Evolutionary conservation across 2,888 invertebrate species (phyloP).

Genomic region (Lycophotia porphyrea): DNA sequence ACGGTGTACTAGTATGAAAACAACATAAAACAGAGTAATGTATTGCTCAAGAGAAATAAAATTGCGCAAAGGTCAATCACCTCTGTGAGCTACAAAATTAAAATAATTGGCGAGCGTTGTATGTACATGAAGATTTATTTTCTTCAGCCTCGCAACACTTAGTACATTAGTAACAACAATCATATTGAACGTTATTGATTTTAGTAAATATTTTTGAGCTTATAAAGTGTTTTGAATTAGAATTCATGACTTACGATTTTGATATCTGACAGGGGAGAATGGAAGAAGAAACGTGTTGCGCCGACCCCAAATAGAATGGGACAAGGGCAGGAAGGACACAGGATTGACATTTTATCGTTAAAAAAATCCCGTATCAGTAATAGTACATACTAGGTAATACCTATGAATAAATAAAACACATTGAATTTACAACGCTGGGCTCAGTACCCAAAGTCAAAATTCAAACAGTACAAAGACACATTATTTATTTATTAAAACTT

Average conservation of each 20-base stretch:
- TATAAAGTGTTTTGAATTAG: no score
- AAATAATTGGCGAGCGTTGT: conserved; percentile 57
- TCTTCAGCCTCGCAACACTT: conserved; percentile 25
- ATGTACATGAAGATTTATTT: conserved; percentile 52
- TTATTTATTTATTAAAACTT: no score
- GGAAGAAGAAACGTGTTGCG: no score
- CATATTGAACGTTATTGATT: conserved; percentile 1
- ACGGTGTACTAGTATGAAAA: conserved; percentile 12
- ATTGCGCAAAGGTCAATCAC: conserved; percentile 49
- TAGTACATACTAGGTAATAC: background rate
- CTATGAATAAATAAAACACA: background rate
- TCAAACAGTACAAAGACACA: background rate
- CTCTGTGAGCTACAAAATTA: conserved; percentile 50
- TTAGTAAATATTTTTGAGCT: background rate
- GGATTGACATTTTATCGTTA: no score
- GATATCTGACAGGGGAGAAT: no score
- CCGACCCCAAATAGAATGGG: no score
- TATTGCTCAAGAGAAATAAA: conserved; percentile 46
- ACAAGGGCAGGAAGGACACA: no score
- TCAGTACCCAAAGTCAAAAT: background rate
- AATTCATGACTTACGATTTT: background rate
- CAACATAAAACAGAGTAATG: conserved; percentile 34
- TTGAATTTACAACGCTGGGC: background rate
- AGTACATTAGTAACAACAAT: conserved; percentile 27
- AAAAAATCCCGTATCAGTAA: background rate